These are phyloP conservation scores for Arion vulgaris DNA, from an alignment of 1,140 invertebrate genomes.

Conservation along the genomic window DNA sequence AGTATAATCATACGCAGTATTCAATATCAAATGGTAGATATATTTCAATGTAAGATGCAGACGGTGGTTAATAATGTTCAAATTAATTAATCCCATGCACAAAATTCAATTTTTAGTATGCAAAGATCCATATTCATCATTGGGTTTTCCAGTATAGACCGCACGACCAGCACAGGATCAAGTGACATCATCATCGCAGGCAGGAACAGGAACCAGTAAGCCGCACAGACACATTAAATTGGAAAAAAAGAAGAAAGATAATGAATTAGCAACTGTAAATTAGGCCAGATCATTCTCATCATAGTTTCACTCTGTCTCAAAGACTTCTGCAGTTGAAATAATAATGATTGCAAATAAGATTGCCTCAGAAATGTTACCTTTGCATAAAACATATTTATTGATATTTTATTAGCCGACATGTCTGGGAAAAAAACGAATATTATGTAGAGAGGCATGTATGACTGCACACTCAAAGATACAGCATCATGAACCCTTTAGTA, in stretches of 20 bases:
- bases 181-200: neutral
- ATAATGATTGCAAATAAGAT: neutral
- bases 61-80: no score
- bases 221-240: slow-evolving; percentile 5
- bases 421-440: neutral
- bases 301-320: neutral
- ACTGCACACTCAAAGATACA: no score
- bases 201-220: slow-evolving; percentile 17
- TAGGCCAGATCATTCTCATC: neutral
- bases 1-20: neutral
- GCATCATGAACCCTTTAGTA: no score
- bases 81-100: no score
- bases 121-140: neutral
- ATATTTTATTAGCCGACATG: neutral
- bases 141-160: neutral
- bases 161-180: slow-evolving; percentile 11
- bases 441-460: neutral
- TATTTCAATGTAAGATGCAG: neutral
- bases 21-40: neutral
- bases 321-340: neutral
- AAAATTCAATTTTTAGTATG: neutral
- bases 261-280: slow-evolving; percentile 11
- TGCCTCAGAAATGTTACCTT: neutral
- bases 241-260: slow-evolving; percentile 26
- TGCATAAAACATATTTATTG: neutral